phyloP scores from a whole-genome alignment of 1,140 invertebrate species.

The Sipha flava region DNA sequence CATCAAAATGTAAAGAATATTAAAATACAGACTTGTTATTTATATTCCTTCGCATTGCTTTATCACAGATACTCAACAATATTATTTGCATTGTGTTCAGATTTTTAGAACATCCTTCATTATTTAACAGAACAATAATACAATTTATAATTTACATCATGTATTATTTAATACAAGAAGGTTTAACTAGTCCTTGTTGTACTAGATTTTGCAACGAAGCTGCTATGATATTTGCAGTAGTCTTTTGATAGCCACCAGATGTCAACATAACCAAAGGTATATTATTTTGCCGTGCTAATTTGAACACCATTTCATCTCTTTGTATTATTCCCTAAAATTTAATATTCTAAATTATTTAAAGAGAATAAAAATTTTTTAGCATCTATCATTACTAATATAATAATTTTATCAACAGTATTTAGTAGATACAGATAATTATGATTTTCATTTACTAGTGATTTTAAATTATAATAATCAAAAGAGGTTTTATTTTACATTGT shows the following conservation, averaged over 20 bases:
- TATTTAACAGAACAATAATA: too few species aligned
- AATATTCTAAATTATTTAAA: constrained; percentile 19
- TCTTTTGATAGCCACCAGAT: constrained; percentile 72
- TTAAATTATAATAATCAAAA: too few species aligned
- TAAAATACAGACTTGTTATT: background rate
- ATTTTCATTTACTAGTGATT: too few species aligned
- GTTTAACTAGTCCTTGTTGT: constrained; percentile 41
- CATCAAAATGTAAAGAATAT: too few species aligned
- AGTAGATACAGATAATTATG: too few species aligned
- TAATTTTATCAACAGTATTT: too few species aligned
- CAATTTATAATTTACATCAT: too few species aligned
- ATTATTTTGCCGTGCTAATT: constrained; percentile 51
- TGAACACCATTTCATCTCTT: constrained; percentile 75
- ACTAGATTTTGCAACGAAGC: constrained; percentile 70
- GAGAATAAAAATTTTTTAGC: background rate
- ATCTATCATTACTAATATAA: background rate
- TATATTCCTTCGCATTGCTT: background rate
- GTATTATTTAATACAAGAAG: background rate
- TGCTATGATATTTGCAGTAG: constrained; percentile 68
- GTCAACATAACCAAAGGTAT: constrained; percentile 82
- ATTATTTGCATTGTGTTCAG: background rate
- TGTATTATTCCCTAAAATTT: constrained; percentile 69
- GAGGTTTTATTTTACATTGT: too few species aligned
- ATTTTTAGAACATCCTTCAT: background rate
- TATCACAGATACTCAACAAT: background rate